These are phyloP conservation scores for Sminthopsis crassicaudata DNA, from an alignment of 2,113 vertebrate genomes.

Conservation along the genomic window DNA sequence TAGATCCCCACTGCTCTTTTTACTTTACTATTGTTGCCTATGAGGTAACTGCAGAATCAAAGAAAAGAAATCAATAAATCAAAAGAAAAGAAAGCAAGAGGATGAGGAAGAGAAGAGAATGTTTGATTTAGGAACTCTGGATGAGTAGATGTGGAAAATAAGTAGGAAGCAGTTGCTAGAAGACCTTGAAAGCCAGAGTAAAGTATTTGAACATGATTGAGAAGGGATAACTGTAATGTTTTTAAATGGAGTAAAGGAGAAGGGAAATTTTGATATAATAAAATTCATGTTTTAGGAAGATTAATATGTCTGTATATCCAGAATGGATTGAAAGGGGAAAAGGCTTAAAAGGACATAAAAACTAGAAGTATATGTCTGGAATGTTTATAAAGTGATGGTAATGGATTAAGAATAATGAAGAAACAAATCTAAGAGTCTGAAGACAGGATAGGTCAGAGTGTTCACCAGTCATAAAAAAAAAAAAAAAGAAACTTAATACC, in stretches of 20 bases:
- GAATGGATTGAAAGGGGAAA: neutral
- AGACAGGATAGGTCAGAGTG: too few species aligned
- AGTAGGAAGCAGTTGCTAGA: neutral
- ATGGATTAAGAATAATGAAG: too few species aligned
- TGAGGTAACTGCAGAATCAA: too few species aligned
- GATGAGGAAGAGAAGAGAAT: neutral
- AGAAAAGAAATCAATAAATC: too few species aligned
- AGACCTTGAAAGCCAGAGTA: neutral
- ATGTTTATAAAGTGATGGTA: neutral
- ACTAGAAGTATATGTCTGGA: neutral
- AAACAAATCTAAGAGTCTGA: too few species aligned
- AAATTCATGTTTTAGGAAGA: slow-evolving; percentile 5
- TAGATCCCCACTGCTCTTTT: too few species aligned
- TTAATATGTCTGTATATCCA: neutral
- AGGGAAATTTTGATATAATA: neutral
- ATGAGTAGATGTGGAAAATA: neutral
- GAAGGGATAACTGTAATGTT: neutral
- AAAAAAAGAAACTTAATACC: too few species aligned
- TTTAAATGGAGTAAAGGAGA: too few species aligned
- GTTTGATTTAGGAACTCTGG: neutral
- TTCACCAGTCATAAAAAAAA: too few species aligned
- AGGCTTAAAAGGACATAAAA: neutral
- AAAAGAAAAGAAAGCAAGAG: too few species aligned
- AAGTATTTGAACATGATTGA: neutral
- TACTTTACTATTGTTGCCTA: too few species aligned